phyloP scores from a whole-genome alignment of 2,797 vertebrate genomes.

The Morelia viridis region DNA sequence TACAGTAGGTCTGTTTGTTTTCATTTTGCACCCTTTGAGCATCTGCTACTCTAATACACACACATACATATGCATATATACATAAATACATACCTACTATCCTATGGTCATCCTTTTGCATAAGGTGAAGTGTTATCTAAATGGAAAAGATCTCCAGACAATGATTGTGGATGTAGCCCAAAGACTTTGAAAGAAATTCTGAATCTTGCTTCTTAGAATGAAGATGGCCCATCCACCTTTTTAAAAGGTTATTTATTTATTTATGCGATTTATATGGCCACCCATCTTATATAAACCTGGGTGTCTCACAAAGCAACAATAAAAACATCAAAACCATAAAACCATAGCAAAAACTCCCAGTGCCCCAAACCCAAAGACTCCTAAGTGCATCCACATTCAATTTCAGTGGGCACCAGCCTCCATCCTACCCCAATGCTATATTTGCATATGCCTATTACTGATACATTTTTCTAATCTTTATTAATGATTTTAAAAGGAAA shows the following conservation, averaged over 20 bases:
- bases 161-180: not conserved
- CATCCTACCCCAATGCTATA: not conserved
- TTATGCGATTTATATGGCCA: not conserved
- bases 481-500: not conserved
- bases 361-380: not conserved
- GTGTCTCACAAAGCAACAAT: not conserved
- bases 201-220: conserved; percentile 1
- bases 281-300: not conserved
- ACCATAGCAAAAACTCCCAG: not conserved
- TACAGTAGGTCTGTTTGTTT: not conserved
- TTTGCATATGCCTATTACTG: not conserved
- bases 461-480: not conserved
- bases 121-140: not conserved
- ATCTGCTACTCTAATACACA: not conserved
- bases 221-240: conserved; percentile 11
- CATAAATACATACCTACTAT: not conserved
- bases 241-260: not conserved
- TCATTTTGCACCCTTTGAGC: not conserved
- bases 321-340: not conserved
- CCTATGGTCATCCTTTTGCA: not conserved
- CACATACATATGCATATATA: not conserved
- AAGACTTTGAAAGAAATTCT: not conserved
- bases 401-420: not conserved
- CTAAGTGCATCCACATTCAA: not conserved
- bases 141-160: conserved; percentile 5